A percentile compares a stretch with the other conserved stretches of the same genome.
phyloP scores from a whole-genome alignment of 2,113 vertebrate genomes.

The Sisor rabdophorus region DNA sequence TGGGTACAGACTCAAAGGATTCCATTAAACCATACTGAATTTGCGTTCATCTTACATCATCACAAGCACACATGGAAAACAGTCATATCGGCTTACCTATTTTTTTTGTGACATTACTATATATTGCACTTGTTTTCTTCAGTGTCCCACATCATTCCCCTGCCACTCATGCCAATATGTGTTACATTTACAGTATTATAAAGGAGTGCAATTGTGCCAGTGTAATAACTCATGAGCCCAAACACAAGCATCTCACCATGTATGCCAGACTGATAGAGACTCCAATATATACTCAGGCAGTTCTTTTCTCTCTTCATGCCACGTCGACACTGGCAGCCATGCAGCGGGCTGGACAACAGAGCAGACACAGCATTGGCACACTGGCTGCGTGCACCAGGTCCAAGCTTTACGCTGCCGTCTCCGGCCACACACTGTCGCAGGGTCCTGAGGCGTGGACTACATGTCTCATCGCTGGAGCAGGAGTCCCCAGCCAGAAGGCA shows the following conservation, averaged over 20 bases:
- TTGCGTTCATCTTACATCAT: too few species aligned
- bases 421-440: slow-evolving; percentile 88
- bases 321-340: slow-evolving; percentile 85
- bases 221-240: neutral
- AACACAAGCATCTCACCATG: slow-evolving; percentile 68
- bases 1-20: too few species aligned
- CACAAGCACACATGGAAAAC: too few species aligned
- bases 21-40: too few species aligned
- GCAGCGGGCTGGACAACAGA: slow-evolving; percentile 82
- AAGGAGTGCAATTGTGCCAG: too few species aligned
- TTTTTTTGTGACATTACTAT: too few species aligned
- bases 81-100: too few species aligned
- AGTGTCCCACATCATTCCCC: too few species aligned
- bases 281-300: slow-evolving; percentile 92
- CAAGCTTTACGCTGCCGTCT: slow-evolving; percentile 82
- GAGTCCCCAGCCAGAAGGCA: slow-evolving; percentile 83
- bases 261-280: slow-evolving; percentile 84
- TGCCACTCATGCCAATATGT: too few species aligned
- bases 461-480: slow-evolving; percentile 81
- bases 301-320: slow-evolving; percentile 94
- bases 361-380: slow-evolving; percentile 83
- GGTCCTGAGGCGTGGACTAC: slow-evolving; percentile 84
- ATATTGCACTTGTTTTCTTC: too few species aligned
- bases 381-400: slow-evolving; percentile 81
- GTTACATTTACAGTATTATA: neutral